Conservation (phyloP, 2,113 vertebrate genomes). For the Sigmodon hispidus region DNA sequence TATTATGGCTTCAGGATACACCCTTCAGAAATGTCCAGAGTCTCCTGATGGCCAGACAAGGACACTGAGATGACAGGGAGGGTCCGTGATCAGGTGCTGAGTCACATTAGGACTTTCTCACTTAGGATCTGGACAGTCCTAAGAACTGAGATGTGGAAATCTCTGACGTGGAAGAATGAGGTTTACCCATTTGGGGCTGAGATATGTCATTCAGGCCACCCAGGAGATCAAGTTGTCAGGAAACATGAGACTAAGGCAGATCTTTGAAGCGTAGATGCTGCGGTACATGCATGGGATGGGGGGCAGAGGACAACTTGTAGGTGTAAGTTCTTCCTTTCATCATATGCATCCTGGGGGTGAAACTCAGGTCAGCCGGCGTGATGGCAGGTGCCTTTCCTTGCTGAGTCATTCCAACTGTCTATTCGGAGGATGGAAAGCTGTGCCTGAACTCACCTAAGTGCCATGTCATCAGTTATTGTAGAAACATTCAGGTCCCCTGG, state of each 20-base stretch:
- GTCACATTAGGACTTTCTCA: not conserved
- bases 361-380: not conserved
- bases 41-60: not conserved
- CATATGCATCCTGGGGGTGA: not conserved
- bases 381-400: not conserved
- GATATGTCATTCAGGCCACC: not conserved
- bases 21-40: not conserved
- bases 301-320: not conserved
- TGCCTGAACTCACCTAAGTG: rapidly evolving
- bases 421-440: not conserved
- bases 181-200: not conserved
- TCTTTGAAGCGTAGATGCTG: not conserved
- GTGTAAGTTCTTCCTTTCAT: not conserved
- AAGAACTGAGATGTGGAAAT: not conserved
- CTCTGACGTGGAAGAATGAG: not conserved
- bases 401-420: not conserved
- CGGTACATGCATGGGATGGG: too few species aligned
- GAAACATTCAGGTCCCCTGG: not conserved
- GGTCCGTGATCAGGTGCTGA: not conserved
- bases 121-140: not conserved
- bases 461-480: not conserved
- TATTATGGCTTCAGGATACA: not conserved
- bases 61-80: not conserved
- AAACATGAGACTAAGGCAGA: not conserved
- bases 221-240: not conserved